phyloP scores from a whole-genome alignment of 2,797 vertebrate genomes.

The Basileuterus tristriatus region DNA sequence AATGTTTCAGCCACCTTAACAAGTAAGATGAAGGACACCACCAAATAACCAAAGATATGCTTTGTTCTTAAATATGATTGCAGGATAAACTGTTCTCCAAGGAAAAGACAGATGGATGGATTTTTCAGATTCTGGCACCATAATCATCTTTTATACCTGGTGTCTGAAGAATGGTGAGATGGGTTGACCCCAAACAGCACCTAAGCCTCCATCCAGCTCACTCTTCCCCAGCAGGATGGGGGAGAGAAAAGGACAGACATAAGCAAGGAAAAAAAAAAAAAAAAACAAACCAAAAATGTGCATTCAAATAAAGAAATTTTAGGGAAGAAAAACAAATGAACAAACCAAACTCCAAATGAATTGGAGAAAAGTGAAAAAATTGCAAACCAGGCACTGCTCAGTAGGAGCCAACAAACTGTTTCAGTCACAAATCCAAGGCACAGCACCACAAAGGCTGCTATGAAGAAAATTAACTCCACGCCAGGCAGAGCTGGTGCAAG shows the following conservation, averaged over 20 bases:
- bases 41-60: neutral
- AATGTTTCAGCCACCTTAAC: neutral
- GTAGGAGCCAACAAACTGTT: neutral
- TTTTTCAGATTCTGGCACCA: neutral
- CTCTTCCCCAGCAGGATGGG: neutral
- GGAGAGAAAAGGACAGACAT: neutral
- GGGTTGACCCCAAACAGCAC: neutral
- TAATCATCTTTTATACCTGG: neutral
- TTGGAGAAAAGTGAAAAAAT: neutral
- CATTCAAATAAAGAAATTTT: neutral
- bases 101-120: neutral
- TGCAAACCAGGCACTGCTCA: neutral
- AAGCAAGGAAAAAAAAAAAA: neutral
- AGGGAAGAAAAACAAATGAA: neutral
- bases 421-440: neutral
- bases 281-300: fast-evolving
- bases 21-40: constrained; percentile 14
- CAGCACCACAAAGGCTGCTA: neutral
- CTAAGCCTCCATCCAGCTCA: neutral
- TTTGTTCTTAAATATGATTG: neutral
- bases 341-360: neutral
- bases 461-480: neutral
- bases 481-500: neutral
- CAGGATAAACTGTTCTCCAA: neutral
- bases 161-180: neutral